Percentiles rank a stretch among this genome's conserved stretches.
These are phyloP conservation scores for Cantharis rufa DNA, from an alignment of 2,888 invertebrate species.

Conservation along the genomic window DNA sequence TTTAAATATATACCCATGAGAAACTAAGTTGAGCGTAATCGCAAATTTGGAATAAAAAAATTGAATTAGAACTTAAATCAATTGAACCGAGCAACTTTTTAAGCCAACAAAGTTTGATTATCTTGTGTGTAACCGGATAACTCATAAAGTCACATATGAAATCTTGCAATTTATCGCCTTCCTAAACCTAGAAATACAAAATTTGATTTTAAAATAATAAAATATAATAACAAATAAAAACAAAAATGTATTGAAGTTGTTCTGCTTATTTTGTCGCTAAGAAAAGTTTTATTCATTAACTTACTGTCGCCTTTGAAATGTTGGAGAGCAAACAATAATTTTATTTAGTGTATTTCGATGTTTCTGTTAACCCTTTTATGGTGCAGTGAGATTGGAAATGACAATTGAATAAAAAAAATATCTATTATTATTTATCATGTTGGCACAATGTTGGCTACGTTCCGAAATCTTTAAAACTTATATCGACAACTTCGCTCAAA, in stretches of 20 bases:
- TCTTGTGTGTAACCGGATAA: background rate
- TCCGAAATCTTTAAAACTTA: background rate
- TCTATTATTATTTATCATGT: too few species aligned
- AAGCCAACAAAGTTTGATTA: background rate
- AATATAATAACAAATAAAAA: background rate
- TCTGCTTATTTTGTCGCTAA: background rate
- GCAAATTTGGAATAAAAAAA: background rate
- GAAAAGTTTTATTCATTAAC: background rate
- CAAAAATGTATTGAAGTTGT: background rate
- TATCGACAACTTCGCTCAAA: too few species aligned
- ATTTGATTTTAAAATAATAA: background rate
- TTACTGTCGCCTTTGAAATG: too few species aligned
- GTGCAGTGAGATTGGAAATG: too few species aligned
- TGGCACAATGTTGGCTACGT: too few species aligned
- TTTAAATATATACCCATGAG: background rate
- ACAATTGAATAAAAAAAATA: too few species aligned
- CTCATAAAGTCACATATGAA: background rate
- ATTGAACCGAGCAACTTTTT: background rate
- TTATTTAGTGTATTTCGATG: too few species aligned
- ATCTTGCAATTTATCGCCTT: background rate
- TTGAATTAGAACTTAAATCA: background rate
- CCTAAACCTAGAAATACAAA: background rate
- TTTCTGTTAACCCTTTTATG: too few species aligned
- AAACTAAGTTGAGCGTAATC: background rate
- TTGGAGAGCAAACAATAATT: too few species aligned